Evolutionary conservation across 2,113 vertebrate species (phyloP).

Genomic region (Cephalopterus ornatus): DNA sequence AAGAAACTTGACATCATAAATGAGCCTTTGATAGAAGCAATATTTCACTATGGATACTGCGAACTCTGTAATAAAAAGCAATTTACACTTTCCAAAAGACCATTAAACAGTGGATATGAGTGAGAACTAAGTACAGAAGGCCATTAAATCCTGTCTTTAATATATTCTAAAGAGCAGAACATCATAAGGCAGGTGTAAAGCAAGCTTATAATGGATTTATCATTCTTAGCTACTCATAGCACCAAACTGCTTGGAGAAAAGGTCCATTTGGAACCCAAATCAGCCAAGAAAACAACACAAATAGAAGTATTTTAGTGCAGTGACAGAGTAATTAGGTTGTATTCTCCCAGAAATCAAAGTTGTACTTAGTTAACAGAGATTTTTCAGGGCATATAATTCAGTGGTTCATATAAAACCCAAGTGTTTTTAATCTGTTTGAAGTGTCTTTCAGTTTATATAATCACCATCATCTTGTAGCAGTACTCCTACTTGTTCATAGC

Average conservation of each 20-base stretch:
- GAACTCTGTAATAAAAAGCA: slow-evolving; percentile 13
- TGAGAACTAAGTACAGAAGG: background rate
- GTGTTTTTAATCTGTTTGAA: background rate
- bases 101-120: background rate
- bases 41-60: background rate
- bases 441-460: background rate
- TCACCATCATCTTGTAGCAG: background rate
- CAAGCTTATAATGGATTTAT: background rate
- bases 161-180: background rate
- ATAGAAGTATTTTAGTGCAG: background rate
- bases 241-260: background rate
- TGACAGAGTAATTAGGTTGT: background rate
- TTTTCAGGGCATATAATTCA: background rate
- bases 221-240: background rate
- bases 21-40: slow-evolving; percentile 16
- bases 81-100: background rate
- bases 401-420: background rate
- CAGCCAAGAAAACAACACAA: background rate
- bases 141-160: slow-evolving; percentile 8
- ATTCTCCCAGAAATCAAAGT: background rate
- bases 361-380: background rate
- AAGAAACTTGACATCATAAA: background rate
- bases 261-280: background rate
- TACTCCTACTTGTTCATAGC: background rate
- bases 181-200: background rate